Conservation (phyloP, 2,113 vertebrate genomes). For the Asarcornis scutulata region DNA sequence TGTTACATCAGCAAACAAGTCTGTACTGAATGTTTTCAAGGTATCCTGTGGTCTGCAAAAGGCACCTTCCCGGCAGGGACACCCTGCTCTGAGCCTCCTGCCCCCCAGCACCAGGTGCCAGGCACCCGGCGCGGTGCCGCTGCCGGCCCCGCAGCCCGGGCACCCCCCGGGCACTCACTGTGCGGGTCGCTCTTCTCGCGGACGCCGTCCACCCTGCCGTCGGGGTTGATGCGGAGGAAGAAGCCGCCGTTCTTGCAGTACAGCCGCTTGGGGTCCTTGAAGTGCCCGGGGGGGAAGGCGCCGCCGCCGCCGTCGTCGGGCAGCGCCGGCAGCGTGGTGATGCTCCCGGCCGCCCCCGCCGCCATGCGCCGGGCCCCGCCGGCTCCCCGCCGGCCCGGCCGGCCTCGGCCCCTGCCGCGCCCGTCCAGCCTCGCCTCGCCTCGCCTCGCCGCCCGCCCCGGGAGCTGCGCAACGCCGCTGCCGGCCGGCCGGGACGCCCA, state of each 20-base stretch:
- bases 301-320: slow-evolving; percentile 82
- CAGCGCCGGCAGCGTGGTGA: slow-evolving; percentile 87
- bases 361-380: slow-evolving; percentile 5
- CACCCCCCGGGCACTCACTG: slow-evolving; percentile 78
- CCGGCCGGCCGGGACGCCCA: not conserved
- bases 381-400: slow-evolving; percentile 14
- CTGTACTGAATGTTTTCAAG: not conserved
- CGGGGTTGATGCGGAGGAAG: slow-evolving; percentile 91
- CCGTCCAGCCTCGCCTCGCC: slow-evolving; percentile 28
- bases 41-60: not conserved
- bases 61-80: not conserved
- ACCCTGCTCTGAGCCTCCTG: not conserved
- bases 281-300: slow-evolving; percentile 87
- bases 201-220: slow-evolving; percentile 92
- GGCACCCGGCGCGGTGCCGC: too few relatives aligned
- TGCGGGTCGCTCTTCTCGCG: slow-evolving; percentile 94
- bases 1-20: not conserved
- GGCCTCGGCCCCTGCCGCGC: slow-evolving; percentile 7
- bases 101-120: too few relatives aligned
- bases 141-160: too few relatives aligned
- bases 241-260: slow-evolving; percentile 98
- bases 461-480: not conserved
- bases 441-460: not conserved
- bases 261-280: slow-evolving; percentile 93
- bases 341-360: slow-evolving; percentile 83